Conservation (phyloP, 2,888 invertebrate species). For the Thalpophila matura region DNA sequence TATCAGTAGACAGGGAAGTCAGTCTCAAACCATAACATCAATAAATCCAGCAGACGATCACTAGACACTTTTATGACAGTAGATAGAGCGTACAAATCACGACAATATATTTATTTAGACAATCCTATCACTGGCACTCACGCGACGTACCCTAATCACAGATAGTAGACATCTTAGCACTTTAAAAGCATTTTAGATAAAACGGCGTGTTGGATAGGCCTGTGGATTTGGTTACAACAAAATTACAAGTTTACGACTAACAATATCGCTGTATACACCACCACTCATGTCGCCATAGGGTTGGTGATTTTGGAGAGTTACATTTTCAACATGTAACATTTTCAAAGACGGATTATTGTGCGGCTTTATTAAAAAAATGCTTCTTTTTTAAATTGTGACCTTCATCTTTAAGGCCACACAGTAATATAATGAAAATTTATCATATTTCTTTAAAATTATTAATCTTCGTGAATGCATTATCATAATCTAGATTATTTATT, state of each 20-base stretch:
- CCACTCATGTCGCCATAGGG: slow-evolving; percentile 71
- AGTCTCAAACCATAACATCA: slow-evolving; percentile 70
- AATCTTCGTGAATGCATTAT: too few relatives aligned
- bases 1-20: slow-evolving; percentile 57
- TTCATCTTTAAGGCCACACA: too few relatives aligned
- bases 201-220: slow-evolving; percentile 77
- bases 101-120: slow-evolving; percentile 79
- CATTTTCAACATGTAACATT: not conserved
- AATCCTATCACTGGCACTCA: slow-evolving; percentile 66
- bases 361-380: too few relatives aligned
- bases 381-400: too few relatives aligned
- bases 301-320: slow-evolving; percentile 30
- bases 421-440: too few relatives aligned
- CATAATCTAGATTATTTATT: too few relatives aligned
- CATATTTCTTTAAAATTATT: too few relatives aligned
- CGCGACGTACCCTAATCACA: slow-evolving; percentile 64
- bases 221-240: slow-evolving; percentile 85
- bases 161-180: slow-evolving; percentile 78
- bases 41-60: slow-evolving; percentile 79
- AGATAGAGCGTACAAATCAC: slow-evolving; percentile 81
- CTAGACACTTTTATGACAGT: slow-evolving; percentile 82
- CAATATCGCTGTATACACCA: slow-evolving; percentile 79
- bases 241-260: slow-evolving; percentile 86
- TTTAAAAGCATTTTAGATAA: slow-evolving; percentile 87
- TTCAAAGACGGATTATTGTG: not conserved